phyloP scores from a whole-genome alignment of 64 coral and sea anemone genomes.

The Montipora capricornis region DNA sequence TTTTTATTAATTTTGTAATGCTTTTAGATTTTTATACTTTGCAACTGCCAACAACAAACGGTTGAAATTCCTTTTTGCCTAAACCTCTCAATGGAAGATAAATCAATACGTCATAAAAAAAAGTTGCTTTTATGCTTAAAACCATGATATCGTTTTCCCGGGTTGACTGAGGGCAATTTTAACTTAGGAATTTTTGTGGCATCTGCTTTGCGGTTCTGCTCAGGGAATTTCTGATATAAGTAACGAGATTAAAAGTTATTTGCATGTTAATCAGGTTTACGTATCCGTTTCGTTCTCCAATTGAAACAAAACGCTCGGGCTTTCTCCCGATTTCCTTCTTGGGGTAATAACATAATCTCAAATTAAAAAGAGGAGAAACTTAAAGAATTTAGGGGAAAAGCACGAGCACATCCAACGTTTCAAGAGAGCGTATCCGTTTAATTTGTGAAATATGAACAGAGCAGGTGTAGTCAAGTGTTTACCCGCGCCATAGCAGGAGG shows the following conservation, averaged over 20 bases:
- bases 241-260: not conserved
- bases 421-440: not conserved
- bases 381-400: not conserved
- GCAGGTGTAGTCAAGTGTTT: too few species aligned
- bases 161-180: not conserved
- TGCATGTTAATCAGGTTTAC: not conserved
- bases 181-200: not conserved
- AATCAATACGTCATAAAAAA: too few species aligned
- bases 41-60: too few species aligned
- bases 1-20: too few species aligned
- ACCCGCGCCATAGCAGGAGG: not conserved
- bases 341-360: not conserved
- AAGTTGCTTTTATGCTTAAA: too few species aligned
- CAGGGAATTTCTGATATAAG: not conserved
- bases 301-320: not conserved
- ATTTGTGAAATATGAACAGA: not conserved
- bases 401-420: not conserved
- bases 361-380: not conserved
- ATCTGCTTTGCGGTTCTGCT: not conserved
- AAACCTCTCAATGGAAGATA: too few species aligned
- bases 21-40: too few species aligned
- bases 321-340: not conserved
- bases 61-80: too few species aligned
- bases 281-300: not conserved
- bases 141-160: not conserved